Base-by-base conservation (phyloP, 1,140 invertebrate genomes). In the Camponotus vicinus region DNA sequence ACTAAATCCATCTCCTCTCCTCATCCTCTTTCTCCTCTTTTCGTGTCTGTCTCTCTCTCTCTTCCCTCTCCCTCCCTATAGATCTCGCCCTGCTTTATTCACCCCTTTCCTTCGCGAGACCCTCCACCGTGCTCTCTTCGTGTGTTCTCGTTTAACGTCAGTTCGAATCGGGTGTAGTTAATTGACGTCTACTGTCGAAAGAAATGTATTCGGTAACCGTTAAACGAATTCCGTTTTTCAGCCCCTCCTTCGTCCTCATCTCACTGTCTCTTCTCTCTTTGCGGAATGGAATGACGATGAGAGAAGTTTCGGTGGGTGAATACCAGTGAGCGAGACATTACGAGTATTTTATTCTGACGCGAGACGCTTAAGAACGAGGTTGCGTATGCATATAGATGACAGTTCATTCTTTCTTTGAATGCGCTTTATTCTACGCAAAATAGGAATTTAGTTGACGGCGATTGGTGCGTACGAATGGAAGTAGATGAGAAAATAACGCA, bases 131-230 rank as follows among this genome's bases (percentile, higher is more conserved):
- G 61, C 63, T 77, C 79, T 83, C 79, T 77, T 34, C 73, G 73
- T 57, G 73, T 57, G 82, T 86, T 69, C 80, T 52, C 88, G 69
- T 90, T 90, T 86, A 86, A 90, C 86, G 89, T 90, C 89, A 90
- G 79, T 90, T 90, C 76, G 82, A 90, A 90, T 90, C 80, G 86
- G 66, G 71, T 70, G 55, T 75, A 59, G 89, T 90, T 90, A 90
- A 90, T 90, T 90, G 89, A 90, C 89, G 82, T 90, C 76, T 87
- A 86, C 86, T 89, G 89, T 86, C 82, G 86, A 90, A 90, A 90
- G 89, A 90, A 90, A 90, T 90, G 88, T 90, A 90, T 90, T 90
- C 86, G 89, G 87, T 88, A 90, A 63, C 86, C 86, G 70, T 76
- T 90, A 90, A 90, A 90, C 88, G 89, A 90, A 90, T 90, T 90